Conservation (phyloP, 2,888 invertebrate species). For the Cenopis cana region DNA sequence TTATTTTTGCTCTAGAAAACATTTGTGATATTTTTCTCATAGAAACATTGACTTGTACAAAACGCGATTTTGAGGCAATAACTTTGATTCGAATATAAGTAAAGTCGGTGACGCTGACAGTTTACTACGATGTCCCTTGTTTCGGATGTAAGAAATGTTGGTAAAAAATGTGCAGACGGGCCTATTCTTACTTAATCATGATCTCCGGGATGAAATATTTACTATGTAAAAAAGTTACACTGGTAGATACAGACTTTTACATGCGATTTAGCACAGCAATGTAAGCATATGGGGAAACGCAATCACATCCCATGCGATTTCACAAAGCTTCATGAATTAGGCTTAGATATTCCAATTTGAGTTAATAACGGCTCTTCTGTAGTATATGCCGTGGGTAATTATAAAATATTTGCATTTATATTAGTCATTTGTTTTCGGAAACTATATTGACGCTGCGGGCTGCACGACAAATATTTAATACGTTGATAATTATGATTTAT, state of each 20-base stretch:
- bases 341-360: constrained; percentile 61
- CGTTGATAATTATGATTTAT: constrained; percentile 26
- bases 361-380: constrained; percentile 64
- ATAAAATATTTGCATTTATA: constrained; percentile 67
- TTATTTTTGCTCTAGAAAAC: background rate
- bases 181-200: too few relatives aligned
- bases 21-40: background rate
- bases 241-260: too few relatives aligned
- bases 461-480: constrained; percentile 15
- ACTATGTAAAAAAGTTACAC: too few relatives aligned
- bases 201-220: too few relatives aligned
- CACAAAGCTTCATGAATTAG: constrained; percentile 62
- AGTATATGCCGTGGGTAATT: constrained; percentile 68
- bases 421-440: constrained; percentile 65
- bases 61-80: too few relatives aligned
- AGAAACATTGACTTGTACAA: background rate
- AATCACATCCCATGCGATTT: constrained; percentile 51
- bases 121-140: too few relatives aligned
- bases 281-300: constrained; percentile 4
- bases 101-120: too few relatives aligned
- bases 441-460: constrained; percentile 24
- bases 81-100: too few relatives aligned
- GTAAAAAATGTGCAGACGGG: too few relatives aligned
- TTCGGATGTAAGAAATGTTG: too few relatives aligned
- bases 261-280: background rate